Evolutionary conservation across 2,113 vertebrate genomes (phyloP), one percentile per base, ranked within the genome.

Genomic region (Genyomyrus donnyi): DNA sequence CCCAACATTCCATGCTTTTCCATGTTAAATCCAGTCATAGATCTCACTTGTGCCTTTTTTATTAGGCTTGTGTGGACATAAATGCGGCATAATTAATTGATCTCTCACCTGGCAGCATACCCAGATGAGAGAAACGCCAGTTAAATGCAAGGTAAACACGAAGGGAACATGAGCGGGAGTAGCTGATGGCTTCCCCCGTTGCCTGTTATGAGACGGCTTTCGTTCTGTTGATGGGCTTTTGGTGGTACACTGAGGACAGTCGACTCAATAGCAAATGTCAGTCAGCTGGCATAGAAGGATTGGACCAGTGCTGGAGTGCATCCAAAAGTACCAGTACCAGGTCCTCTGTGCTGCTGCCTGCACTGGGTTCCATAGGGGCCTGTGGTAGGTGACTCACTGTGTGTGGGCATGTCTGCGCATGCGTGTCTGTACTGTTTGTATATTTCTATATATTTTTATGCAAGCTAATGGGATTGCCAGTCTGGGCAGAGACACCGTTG

Each of bases 391-490:
- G 39, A 21, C 15, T 80, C 13, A 3, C 15, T 35, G 48, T 70
- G 52, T 70, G 27, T 85, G 50, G 52, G 88, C 50, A 19, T 62
- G n/a, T 39, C 10, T 7, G 48, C 3, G 45, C 85, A 56, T 86
- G 84, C 4, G 11, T 27, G n/a, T 52, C 11, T 87, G 31, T 86
- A 49, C 56, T 66, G 53, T 66, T n/a, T 31, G 46, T 52, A 45
- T 80, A 62, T 56, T 89, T 70, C 77, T 50, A 27, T 62, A 74
- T 92, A 89, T 92, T 85, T 92, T 91, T 91, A 87, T 90, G 91
- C 84, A 88, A 85, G 90, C 88, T 93, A 93, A 92, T 93, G 93
- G 91, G 89, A 89, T 91, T 93, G 91, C 90, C 91, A 91, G 91
- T 90, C 91, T 89, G 80, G 89, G 89, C 93, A 92, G 91, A 90